Evolutionary conservation across 2,888 invertebrate genomes (phyloP).

Genomic region (Lutraria lutraria): DNA sequence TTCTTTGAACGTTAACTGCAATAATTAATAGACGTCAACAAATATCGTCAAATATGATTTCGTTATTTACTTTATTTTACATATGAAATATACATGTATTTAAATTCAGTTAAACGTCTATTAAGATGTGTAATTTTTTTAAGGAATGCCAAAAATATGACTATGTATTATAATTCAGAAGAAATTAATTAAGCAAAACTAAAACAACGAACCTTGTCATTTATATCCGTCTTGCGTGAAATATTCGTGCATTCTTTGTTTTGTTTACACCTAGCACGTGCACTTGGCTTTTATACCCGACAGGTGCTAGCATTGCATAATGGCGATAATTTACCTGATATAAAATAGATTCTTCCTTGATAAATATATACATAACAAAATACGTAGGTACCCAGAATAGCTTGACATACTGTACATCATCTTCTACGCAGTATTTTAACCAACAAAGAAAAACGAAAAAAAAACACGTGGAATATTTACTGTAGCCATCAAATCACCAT

Average conservation of each 20-base stretch:
- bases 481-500: not conserved
- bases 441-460: not conserved
- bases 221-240: not conserved
- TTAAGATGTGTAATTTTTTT: too few species aligned
- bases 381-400: constrained; percentile 9
- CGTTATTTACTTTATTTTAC: too few species aligned
- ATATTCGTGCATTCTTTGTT: not conserved
- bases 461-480: not conserved
- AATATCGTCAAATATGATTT: too few species aligned
- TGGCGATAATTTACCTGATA: constrained; percentile 4
- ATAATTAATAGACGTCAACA: too few species aligned
- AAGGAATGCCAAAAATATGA: too few species aligned
- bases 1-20: too few species aligned
- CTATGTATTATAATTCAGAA: too few species aligned
- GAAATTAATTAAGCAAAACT: too few species aligned
- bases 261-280: constrained; percentile 52
- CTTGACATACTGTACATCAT: not conserved
- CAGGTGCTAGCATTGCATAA: not conserved
- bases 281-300: constrained; percentile 41
- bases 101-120: too few species aligned
- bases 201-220: constrained; percentile 7
- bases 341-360: not conserved
- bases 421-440: constrained; percentile 2
- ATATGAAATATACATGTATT: too few species aligned
- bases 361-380: not conserved